Conservation (phyloP, 2,113 vertebrate species). For the Colistium nudipinnis region DNA sequence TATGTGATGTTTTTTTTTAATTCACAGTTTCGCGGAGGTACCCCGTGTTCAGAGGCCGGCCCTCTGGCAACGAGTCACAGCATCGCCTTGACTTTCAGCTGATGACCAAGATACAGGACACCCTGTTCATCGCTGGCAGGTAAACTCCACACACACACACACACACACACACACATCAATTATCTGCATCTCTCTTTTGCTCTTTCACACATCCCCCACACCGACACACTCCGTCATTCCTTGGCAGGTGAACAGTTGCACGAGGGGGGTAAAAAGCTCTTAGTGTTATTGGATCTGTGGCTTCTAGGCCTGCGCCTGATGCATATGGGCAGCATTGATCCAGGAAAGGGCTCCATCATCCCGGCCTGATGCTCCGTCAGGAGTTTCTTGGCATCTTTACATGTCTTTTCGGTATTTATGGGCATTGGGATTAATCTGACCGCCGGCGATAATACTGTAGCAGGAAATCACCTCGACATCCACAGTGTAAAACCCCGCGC, state of each 20-base stretch:
- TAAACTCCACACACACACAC: constrained; percentile 72
- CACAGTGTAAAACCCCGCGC: constrained; percentile 47
- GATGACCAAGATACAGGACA: constrained; percentile 99
- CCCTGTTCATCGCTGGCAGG: constrained; percentile 99
- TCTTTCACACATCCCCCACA: constrained; percentile 46
- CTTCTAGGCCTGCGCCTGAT: constrained; percentile 69
- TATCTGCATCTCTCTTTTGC: constrained; percentile 59
- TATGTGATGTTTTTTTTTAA: constrained; percentile 56
- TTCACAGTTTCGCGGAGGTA: constrained; percentile 94
- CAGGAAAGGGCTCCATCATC: constrained; percentile 59
- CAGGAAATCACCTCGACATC: constrained; percentile 68
- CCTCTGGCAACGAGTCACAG: constrained; percentile 97
- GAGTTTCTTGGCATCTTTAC: constrained; percentile 73
- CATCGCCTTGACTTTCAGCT: constrained; percentile 99
- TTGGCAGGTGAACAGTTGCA: constrained; percentile 68
- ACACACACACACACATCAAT: constrained; percentile 11
- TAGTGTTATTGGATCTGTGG: constrained; percentile 88
- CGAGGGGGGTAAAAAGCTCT: constrained; percentile 69
- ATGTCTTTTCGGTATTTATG: constrained; percentile 71
- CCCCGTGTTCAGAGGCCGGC: constrained; percentile 97
- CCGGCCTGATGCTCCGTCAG: constrained; percentile 58
- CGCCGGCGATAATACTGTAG: constrained; percentile 54
- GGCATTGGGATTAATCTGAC: constrained; percentile 55
- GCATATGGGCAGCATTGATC: constrained; percentile 71
- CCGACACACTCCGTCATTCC: constrained; percentile 55